Evolutionary conservation across 2,797 vertebrate genomes (phyloP), one percentile per base, ranked within the genome.

Genomic region (Clamator glandarius): DNA sequence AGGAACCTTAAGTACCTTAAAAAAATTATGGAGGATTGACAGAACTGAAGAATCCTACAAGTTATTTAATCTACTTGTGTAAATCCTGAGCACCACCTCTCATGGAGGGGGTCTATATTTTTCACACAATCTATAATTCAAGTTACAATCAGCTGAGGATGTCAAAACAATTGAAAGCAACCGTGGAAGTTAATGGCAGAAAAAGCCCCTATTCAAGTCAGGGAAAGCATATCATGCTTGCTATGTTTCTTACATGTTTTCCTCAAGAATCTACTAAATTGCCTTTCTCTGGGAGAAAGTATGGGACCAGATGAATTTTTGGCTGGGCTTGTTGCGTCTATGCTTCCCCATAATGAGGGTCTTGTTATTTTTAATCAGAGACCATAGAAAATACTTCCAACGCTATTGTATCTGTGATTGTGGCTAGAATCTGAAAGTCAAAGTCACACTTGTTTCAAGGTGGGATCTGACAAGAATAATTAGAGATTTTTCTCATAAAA

Each of bases 31-130:
- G 41, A 62, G 50, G 39, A 46, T 33, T 26, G n/a, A 64, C 3
- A 36, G 41, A 80, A 21, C 35, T 21, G 50, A 67, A 79, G 54
- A 74, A 62, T 52, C 36, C 68, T 62, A 31, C 42, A 23, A 61
- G 36, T 11, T 54, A 25, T 66, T 80, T 67, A 39, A 63, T 44
- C 17, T 80, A 29, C 12, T 44, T 31, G 31, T 26, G 26, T 72
- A 58, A 83, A 66, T 72, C 16, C n/a, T 44, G 44, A 68, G 39
- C 41, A 80, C 15, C 29, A 72, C 29, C 35, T 68, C 31, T 24
- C 4, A 1, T 0, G 0, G 11, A 16, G 11, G 19, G 19, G 28
- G 23, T 50, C 52, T 70, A 1, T 33, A 35, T 58, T 78, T 88
- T 74, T 78, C 58, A 44, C 31, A 70, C 18, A 62, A 8, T 19